Evolutionary conservation across 23 tunicate genomes (phyloP).

Genomic region (Halocynthia roretzi): DNA sequence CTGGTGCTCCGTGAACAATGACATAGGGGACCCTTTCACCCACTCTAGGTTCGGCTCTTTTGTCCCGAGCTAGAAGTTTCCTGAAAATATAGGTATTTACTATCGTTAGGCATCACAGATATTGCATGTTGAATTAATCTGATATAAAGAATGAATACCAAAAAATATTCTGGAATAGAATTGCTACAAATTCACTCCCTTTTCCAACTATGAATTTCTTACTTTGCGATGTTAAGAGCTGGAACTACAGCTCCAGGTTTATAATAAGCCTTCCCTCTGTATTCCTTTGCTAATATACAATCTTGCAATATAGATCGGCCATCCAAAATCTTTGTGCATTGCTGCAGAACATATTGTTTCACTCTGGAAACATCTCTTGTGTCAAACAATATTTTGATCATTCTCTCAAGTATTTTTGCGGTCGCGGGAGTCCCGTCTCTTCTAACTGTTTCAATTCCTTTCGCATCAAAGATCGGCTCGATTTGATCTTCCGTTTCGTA

Average conservation of each 20-base stretch:
- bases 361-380: constrained; percentile 73
- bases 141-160: too few species aligned
- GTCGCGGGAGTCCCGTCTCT: constrained; percentile 88
- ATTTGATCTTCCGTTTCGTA: constrained; percentile 68
- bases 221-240: constrained; percentile 74
- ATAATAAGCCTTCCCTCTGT: constrained; percentile 71
- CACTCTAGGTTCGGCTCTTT: constrained; percentile 55
- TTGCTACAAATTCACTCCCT: not conserved
- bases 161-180: too few species aligned
- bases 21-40: constrained; percentile 92
- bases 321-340: constrained; percentile 51
- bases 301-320: constrained; percentile 38
- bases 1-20: constrained; percentile 83
- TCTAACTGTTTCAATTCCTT: constrained; percentile 92
- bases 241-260: constrained; percentile 85
- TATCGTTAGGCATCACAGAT: too few species aligned
- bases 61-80: constrained; percentile 55
- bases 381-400: constrained; percentile 51
- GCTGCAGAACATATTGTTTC: constrained; percentile 43
- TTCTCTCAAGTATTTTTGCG: constrained; percentile 55
- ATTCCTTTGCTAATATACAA: constrained; percentile 72
- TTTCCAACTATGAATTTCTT: not conserved
- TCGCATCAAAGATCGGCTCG: constrained; percentile 87
- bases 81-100: constrained; percentile 21
- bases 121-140: too few species aligned